These are phyloP conservation scores for Anorthoa munda DNA, from an alignment of 2,888 invertebrate species.

Conservation along the genomic window DNA sequence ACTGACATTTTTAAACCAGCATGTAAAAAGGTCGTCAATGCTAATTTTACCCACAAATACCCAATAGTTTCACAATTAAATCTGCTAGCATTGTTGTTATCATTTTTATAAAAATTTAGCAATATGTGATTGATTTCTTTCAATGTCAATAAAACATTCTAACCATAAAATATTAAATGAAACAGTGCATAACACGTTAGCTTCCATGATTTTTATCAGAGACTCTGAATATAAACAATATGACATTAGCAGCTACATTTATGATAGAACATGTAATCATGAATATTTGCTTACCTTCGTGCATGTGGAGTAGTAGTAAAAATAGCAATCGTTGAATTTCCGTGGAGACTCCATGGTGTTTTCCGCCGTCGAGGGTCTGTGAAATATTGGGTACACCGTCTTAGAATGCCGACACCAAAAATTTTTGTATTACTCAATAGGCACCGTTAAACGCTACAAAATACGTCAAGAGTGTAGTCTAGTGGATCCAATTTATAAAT, in stretches of 20 bases:
- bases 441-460: conserved; percentile 66
- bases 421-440: conserved; percentile 63
- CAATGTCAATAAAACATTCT: conserved; percentile 58
- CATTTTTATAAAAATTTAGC: conserved; percentile 12
- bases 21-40: conserved; percentile 39
- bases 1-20: conserved; percentile 30
- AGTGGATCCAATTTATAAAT: conserved; percentile 65
- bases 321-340: conserved; percentile 96
- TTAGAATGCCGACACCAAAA: conserved; percentile 71
- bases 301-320: conserved; percentile 97
- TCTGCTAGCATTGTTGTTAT: conserved; percentile 13
- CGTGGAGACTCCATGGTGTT: conserved; percentile 93
- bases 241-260: conserved; percentile 46
- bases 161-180: conserved; percentile 59
- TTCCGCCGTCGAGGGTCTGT: conserved; percentile 84
- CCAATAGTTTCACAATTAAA: conserved; percentile 36
- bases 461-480: conserved; percentile 62
- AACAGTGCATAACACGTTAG: conserved; percentile 56
- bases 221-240: conserved; percentile 58
- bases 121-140: conserved; percentile 23
- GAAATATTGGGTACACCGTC: conserved; percentile 75
- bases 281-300: conserved; percentile 92
- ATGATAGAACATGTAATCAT: conserved; percentile 44
- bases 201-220: conserved; percentile 59
- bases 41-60: conserved; percentile 38